Base-by-base conservation (phyloP, 2,888 invertebrate genomes). In the Drosophila colorata region DNA sequence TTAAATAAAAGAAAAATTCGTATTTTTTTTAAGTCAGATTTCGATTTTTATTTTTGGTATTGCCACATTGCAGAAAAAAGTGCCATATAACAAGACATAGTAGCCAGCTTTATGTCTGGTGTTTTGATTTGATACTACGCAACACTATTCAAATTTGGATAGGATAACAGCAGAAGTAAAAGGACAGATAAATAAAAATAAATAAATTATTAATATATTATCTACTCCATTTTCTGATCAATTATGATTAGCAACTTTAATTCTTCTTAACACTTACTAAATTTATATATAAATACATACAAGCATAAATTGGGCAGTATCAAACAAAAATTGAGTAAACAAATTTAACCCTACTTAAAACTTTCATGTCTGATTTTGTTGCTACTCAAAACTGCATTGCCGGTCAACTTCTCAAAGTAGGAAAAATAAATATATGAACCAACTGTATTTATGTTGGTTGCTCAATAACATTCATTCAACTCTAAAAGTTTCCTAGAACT, bases 71-170 rank as follows among this genome's bases (percentile, higher is more conserved):
- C 20, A 18, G 4, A 16, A 51, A 43, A 16, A 51, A 43, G 28
- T 40, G 40, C 41, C 23, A 41, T 20, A 20, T 20, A 11, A 13
- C 13, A n/a, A 8, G 9, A 1, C 35, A 18, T 28, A 66, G 47
- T 69, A 68, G 33, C 6, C 33, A 55, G 65, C 56, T 55, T 47
- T 65, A 3, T 47, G 64, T 67, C 64, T 14, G 3, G 25, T 2
- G 14, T 8, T 33, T 33, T 4, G 3, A 2, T 33, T 13, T 33
- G 1, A 13, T 4, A 25, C 11, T 51, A 25, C 37, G 4, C 51
- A 40, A 41, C 23, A 25, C 51, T 53, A 8, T 11, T 13, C 1
- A 33, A 4, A 13, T 9, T 2, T 28, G 28, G 9, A 9, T 28
- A 9, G 9, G 0, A 28, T 28, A 28, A 9, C 2, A 28, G 9